Evolutionary conservation across 1,140 invertebrate genomes (phyloP), one percentile per base, ranked within the genome.

Genomic region (Lordiphosa clarofinis): DNA sequence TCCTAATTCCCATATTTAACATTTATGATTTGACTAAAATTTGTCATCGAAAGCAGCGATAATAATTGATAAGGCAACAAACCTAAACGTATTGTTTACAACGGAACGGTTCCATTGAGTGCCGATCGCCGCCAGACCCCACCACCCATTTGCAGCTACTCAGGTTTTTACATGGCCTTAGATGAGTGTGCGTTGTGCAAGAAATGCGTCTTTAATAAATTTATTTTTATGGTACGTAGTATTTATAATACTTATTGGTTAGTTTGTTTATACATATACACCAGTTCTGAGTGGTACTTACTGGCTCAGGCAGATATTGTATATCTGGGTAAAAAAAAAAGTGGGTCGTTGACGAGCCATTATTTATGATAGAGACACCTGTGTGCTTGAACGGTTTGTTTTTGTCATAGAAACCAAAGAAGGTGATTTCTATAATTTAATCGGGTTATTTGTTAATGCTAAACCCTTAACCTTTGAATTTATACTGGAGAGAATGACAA

Each of bases 151-250:
- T n/a, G 9, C 13, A 43, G 15, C 21, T 46, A 4, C 40, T 8
- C 62, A 13, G 38, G 28, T 36, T 47, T 46, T 46, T 54, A 66
- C 65, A 65, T 56, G 46, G 52, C 37, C 53, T 58, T 28, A 62
- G 66, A 44, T 68, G 65, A 39, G 50, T 68, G 56, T 56, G 36
- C 21, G 42, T 82, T 81, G 75, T 76, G 76, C 59, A 82, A 81
- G 76, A 75, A 72, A 64, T 76, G 67, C 76, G 75, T 68, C 75
- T 82, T 82, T 52, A 72, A 59, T 75, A 75, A 71, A 79, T 56
- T 46, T 46, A 56, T 42, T 58, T 60, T 70, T 68, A 68, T 68
- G 64, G 56, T 36, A 36, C 52, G 43, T 59, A 55, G 37, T 59
- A 55, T 54, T 60, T 49, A 62, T 64, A 55, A 47, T 55, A 35